A percentile compares a stretch with the other conserved stretches of the same genome.
phyloP scores from a whole-genome alignment of 2,113 vertebrate species.

The Haplochromis burtoni region DNA sequence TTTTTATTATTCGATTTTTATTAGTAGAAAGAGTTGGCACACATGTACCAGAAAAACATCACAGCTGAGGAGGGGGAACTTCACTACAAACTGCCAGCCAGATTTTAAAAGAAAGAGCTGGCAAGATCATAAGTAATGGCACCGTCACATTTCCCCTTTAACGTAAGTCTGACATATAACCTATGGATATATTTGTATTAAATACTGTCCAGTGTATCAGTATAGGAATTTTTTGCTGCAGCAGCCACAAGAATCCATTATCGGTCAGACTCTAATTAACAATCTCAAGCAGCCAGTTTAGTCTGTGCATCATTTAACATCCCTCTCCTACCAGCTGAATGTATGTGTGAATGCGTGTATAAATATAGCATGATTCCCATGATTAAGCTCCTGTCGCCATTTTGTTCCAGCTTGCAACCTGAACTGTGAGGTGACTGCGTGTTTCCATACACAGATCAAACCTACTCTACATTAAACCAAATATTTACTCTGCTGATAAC shows the following conservation, averaged over 20 bases:
- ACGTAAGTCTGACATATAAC: background rate
- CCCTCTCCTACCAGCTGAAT: background rate
- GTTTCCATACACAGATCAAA: conserved; percentile 2
- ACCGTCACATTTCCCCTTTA: background rate
- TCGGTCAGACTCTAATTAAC: background rate
- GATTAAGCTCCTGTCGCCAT: background rate
- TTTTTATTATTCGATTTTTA: background rate
- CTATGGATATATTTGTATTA: background rate
- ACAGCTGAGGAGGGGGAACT: background rate
- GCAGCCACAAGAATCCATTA: background rate
- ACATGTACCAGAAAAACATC: background rate
- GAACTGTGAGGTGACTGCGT: background rate
- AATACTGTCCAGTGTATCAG: background rate
- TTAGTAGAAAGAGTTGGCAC: background rate
- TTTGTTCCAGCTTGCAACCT: background rate
- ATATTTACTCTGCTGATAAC: conserved; percentile 1
- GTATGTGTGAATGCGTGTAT: background rate
- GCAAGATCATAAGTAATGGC: background rate
- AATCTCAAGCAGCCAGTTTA: background rate
- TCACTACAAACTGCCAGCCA: background rate
- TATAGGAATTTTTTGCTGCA: background rate
- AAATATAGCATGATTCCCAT: background rate
- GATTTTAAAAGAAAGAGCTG: background rate
- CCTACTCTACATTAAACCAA: background rate
- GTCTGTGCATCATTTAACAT: conserved; percentile 4